These are phyloP conservation scores for Mythimna vitellina DNA, from an alignment of 2,888 invertebrate species.

Conservation along the genomic window DNA sequence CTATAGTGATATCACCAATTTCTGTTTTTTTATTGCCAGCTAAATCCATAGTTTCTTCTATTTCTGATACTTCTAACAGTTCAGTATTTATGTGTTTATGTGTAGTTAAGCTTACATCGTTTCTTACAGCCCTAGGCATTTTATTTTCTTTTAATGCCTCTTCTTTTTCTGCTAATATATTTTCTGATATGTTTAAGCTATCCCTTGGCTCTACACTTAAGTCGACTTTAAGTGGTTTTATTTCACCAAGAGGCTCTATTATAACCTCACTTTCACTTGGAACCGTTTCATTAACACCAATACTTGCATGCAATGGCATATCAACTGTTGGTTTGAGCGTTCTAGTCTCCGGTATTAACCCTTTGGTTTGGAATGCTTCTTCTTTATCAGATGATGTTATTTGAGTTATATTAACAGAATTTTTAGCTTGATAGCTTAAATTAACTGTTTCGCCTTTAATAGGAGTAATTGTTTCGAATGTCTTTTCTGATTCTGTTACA, in stretches of 20 bases:
- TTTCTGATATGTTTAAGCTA: constrained; percentile 76
- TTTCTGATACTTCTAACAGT: constrained; percentile 72
- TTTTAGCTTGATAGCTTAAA: constrained; percentile 80
- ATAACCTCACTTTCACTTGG: constrained; percentile 73
- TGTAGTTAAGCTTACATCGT: constrained; percentile 69
- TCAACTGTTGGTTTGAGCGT: constrained; percentile 67
- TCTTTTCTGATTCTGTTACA: constrained; percentile 73
- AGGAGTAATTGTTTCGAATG: constrained; percentile 58
- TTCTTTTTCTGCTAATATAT: constrained; percentile 76
- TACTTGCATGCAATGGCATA: constrained; percentile 66
- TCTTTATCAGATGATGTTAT: constrained; percentile 84
- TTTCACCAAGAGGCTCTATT: constrained; percentile 63
- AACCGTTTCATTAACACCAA: constrained; percentile 75
- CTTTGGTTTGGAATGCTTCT: constrained; percentile 62
- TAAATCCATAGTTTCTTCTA: constrained; percentile 67
- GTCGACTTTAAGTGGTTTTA: constrained; percentile 76
- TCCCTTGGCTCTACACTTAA: constrained; percentile 84
- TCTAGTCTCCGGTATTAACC: constrained; percentile 65
- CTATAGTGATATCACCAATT: constrained; percentile 67
- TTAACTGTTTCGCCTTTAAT: constrained; percentile 69
- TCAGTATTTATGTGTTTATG: constrained; percentile 76
- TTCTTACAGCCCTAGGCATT: constrained; percentile 65
- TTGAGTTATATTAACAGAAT: constrained; percentile 81
- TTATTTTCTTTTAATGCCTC: constrained; percentile 62
- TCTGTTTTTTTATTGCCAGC: constrained; percentile 60